Evolutionary conservation across 1,140 invertebrate genomes (phyloP), one percentile per base, ranked within the genome.

Genomic region (Pogonognathellus flavescens): DNA sequence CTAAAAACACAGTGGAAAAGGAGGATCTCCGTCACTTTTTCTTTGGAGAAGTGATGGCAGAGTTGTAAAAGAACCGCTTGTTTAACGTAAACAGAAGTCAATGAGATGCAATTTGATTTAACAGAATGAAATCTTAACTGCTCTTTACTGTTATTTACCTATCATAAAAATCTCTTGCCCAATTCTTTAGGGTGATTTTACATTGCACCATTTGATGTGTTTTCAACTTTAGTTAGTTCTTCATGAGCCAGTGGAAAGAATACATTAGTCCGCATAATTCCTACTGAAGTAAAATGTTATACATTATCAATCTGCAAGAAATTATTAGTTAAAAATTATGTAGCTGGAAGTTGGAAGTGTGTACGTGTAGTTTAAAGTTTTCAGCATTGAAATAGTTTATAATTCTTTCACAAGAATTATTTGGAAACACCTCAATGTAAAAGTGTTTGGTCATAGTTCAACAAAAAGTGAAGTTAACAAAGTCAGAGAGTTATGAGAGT

Each of bases 1-100:
- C 57, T 62, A 53, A 85, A 85, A 82, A 85, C 84, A 85, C 81
- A 41, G 84, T 81, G 60, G 81, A 85, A 85, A 85, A 66, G 62
- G 80, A 53, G 84, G 80, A 82, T 82, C 84, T 57, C 31, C 14
- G 55, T 72, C 22, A 66, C 49, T 82, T 53, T 82, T 59, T 82
- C 81, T 82, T 82, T 85, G n/a, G 22, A 9, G n/a, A 82, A 13
- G 57, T 70, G 84, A 85, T 60, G 49, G 59, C 20, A 14, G 18
- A 55, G 80, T 53, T 53, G 80, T 85, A 85, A 85, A 84, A 84
- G 83, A 80, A 57, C 83, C 83, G 83, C 83, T 84, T 83, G 66
- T 70, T 76, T 49, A 81, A 53, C 11, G 18, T 52, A 81, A 81
- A 81, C 18, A 81, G 13, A 81, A 18, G 18, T n/a, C 80, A 55